Evolutionary conservation across 1,140 invertebrate species (phyloP).

Genomic region (Zaprionus davidi): DNA sequence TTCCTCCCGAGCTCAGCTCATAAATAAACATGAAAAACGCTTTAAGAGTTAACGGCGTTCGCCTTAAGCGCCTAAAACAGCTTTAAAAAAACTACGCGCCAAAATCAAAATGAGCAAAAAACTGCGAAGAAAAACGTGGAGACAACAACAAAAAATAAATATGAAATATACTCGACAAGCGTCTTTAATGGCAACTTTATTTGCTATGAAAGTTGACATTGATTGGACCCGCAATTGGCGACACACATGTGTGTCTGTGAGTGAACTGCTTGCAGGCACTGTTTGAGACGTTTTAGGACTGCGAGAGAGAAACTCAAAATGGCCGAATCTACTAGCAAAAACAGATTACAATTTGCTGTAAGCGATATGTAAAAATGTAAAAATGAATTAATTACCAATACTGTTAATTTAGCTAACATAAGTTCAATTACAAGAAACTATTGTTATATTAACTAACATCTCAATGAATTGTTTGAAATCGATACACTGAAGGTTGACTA

Average conservation of each 20-base stretch:
- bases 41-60: constrained; percentile 49
- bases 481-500: not conserved
- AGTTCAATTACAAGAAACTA: too few species aligned
- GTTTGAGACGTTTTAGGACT: not conserved
- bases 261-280: constrained; percentile 2
- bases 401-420: too few species aligned
- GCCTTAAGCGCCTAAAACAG: constrained; percentile 62
- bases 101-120: constrained; percentile 58
- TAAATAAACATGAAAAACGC: constrained; percentile 80
- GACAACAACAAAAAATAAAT: constrained; percentile 36
- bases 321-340: not conserved
- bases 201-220: constrained; percentile 82
- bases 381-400: not conserved
- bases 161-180: constrained; percentile 57
- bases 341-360: not conserved
- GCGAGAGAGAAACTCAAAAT: not conserved
- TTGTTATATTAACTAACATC: too few species aligned
- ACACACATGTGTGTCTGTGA: constrained; percentile 25
- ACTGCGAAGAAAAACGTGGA: constrained; percentile 23
- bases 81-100: constrained; percentile 70
- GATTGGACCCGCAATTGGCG: constrained; percentile 77
- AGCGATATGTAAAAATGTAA: not conserved
- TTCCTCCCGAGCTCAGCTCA: constrained; percentile 52
- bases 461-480: not conserved
- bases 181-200: constrained; percentile 80